Percentiles rank a stretch among this genome's conserved stretches.
Conservation (phyloP, 2,797 vertebrate genomes). For the Eulemur coronatus region DNA sequence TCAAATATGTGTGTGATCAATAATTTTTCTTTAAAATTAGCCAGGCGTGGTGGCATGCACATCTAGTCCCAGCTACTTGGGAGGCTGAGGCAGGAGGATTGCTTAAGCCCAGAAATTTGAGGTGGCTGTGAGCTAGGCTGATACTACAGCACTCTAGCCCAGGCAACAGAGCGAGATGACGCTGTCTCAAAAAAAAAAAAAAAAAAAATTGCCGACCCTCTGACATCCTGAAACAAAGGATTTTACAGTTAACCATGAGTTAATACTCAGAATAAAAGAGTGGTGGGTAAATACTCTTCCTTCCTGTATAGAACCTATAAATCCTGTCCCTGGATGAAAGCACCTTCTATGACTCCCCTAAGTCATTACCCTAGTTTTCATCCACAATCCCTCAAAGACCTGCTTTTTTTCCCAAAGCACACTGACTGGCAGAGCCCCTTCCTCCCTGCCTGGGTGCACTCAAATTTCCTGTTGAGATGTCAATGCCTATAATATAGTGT, state of each 20-base stretch:
- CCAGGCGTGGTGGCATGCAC: too few species aligned
- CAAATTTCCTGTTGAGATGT: neutral
- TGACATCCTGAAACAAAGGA: constrained; percentile 2
- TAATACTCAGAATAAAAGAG: constrained; percentile 38
- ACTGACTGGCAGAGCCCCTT: neutral
- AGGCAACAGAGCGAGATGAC: too few species aligned
- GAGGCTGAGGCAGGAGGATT: too few species aligned
- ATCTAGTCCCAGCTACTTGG: too few species aligned
- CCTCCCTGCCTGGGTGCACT: neutral
- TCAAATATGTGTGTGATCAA: neutral
- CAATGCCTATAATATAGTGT: neutral
- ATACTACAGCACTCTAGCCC: too few species aligned
- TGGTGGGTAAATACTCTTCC: constrained; percentile 15
- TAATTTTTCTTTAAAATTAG: neutral
- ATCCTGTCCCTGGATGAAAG: constrained; percentile 2
- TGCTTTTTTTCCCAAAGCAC: neutral
- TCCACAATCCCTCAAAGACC: neutral
- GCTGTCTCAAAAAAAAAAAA: neutral
- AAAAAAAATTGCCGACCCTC: neutral
- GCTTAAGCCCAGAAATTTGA: too few species aligned
- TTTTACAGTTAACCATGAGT: constrained; percentile 47
- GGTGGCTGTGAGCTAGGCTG: too few species aligned
- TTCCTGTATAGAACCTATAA: neutral
- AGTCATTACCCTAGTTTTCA: neutral
- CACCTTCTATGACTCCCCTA: neutral